Conservation (phyloP, 2,113 vertebrate species). For the Lutjanus erythropterus region DNA sequence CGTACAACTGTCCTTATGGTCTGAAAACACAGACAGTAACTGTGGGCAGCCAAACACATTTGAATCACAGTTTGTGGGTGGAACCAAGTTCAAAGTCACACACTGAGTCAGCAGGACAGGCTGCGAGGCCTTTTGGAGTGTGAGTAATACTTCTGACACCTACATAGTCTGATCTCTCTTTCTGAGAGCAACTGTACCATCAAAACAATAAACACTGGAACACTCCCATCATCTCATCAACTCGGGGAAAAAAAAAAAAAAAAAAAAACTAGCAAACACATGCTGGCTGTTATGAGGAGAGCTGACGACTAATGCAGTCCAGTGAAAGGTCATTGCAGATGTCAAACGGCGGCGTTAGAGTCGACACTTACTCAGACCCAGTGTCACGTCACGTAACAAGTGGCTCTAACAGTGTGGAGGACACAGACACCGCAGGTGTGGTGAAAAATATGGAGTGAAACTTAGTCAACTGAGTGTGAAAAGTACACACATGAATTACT, state of each 20-base stretch:
- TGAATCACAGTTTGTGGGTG: slow-evolving; percentile 61
- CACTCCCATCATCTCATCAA: neutral
- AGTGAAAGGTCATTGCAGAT: slow-evolving; percentile 16
- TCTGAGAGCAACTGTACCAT: slow-evolving; percentile 32
- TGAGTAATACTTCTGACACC: slow-evolving; percentile 62
- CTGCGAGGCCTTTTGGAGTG: slow-evolving; percentile 36
- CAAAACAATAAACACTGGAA: slow-evolving; percentile 14
- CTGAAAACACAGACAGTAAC: slow-evolving; percentile 27
- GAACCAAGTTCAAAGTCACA: slow-evolving; percentile 56
- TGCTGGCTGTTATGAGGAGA: neutral
- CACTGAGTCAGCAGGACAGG: slow-evolving; percentile 56
- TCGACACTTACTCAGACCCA: slow-evolving; percentile 7
- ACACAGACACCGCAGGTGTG: too few relatives aligned
- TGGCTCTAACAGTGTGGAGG: too few relatives aligned
- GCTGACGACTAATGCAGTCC: neutral
- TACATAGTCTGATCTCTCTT: slow-evolving; percentile 40
- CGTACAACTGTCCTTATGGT: slow-evolving; percentile 38
- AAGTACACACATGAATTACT: too few relatives aligned
- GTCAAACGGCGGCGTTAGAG: slow-evolving; percentile 2
- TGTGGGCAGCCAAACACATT: slow-evolving; percentile 33
- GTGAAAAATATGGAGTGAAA: too few relatives aligned
- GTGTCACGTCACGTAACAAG: neutral
- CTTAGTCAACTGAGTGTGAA: too few relatives aligned
- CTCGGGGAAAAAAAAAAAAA: too few relatives aligned
- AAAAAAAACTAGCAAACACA: neutral